These are phyloP conservation scores for Malthinus flaveolus DNA, from an alignment of 2,888 invertebrate genomes.

Conservation along the genomic window DNA sequence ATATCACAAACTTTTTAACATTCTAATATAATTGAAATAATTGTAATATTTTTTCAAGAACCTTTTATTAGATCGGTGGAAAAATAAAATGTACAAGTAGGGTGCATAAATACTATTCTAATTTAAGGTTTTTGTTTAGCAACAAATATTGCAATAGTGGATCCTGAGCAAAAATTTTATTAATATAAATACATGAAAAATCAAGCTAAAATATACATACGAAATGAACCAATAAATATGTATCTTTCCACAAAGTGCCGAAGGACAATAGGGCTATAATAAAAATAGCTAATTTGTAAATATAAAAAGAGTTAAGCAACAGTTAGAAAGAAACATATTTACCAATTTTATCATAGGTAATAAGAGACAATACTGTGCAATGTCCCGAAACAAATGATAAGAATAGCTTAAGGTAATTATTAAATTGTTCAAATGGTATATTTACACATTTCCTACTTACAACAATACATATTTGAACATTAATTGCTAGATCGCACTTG, in stretches of 20 bases:
- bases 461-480: slow-evolving; percentile 25
- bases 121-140: slow-evolving; percentile 32
- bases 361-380: slow-evolving; percentile 15
- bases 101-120: too few relatives aligned
- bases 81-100: too few relatives aligned
- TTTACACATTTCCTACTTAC: slow-evolving; percentile 31
- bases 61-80: too few relatives aligned
- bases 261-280: slow-evolving; percentile 12
- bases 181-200: slow-evolving; percentile 19
- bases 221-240: not conserved
- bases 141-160: slow-evolving; percentile 19
- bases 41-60: too few relatives aligned
- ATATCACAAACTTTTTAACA: too few relatives aligned
- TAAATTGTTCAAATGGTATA: slow-evolving; percentile 25
- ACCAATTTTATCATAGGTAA: not conserved
- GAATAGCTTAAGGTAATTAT: slow-evolving; percentile 15
- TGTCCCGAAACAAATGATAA: slow-evolving; percentile 14
- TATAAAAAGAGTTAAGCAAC: slow-evolving; percentile 19
- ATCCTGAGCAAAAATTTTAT: slow-evolving; percentile 27
- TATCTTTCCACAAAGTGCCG: not conserved
- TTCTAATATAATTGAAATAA: too few relatives aligned
- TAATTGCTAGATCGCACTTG: slow-evolving; percentile 26
- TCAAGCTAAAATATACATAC: slow-evolving; percentile 17
- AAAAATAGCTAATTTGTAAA: slow-evolving; percentile 28
- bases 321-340: slow-evolving; percentile 7